Evolutionary conservation across 1,140 invertebrate species (phyloP).

Genomic region (Trichoplusia ni): DNA sequence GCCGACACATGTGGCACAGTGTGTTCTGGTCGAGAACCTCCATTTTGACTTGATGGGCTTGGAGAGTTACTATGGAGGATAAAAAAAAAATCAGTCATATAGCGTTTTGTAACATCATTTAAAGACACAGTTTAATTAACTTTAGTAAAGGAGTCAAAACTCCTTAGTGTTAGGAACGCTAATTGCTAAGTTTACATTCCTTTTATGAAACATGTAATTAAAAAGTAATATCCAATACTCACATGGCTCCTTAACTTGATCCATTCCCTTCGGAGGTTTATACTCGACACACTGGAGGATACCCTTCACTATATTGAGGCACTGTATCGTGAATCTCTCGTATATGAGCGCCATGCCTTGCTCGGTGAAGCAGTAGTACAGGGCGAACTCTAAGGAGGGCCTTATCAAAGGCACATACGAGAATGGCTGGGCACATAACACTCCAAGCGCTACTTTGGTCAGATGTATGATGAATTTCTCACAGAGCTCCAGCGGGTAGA

Average conservation of each 20-base stretch:
- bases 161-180: too few species aligned
- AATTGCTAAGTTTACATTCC: too few species aligned
- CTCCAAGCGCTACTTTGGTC: constrained; percentile 89
- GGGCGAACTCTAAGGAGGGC: constrained; percentile 89
- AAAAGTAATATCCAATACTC: constrained; percentile 44
- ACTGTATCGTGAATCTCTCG: constrained; percentile 93
- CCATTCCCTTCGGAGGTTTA: constrained; percentile 83
- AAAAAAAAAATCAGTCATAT: not conserved
- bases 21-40: constrained; percentile 65
- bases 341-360: constrained; percentile 88
- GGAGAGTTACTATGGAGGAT: constrained; percentile 57
- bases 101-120: too few species aligned
- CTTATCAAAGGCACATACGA: constrained; percentile 91
- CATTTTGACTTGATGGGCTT: constrained; percentile 86
- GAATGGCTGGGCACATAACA: constrained; percentile 89
- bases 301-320: constrained; percentile 93
- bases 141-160: too few species aligned
- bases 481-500: constrained; percentile 84
- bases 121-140: too few species aligned
- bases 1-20: constrained; percentile 90
- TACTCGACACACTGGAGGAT: constrained; percentile 90
- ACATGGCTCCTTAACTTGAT: constrained; percentile 80
- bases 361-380: constrained; percentile 93
- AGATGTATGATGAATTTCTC: constrained; percentile 92
- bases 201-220: not conserved